These are phyloP conservation scores for Galerucella pusilla DNA, from an alignment of 2,888 invertebrate species.

Conservation along the genomic window DNA sequence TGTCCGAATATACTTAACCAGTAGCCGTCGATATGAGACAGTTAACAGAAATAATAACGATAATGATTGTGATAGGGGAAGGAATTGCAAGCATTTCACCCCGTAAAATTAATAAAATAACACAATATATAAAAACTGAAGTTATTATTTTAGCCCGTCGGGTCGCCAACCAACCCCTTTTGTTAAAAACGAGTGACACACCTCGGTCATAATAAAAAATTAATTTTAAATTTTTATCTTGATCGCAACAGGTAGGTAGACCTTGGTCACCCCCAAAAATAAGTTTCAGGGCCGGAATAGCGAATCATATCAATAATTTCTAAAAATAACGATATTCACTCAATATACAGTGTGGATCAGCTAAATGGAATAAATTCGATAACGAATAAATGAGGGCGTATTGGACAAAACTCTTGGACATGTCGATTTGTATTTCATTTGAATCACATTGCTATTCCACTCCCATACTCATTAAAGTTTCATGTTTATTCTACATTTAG, in stretches of 20 bases:
- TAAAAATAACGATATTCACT: no score
- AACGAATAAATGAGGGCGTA: no score
- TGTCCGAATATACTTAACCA: no score
- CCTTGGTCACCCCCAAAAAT: conserved; percentile 43
- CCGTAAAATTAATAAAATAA: conserved; percentile 6
- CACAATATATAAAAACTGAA: not conserved
- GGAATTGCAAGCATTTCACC: not conserved
- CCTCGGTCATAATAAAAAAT: conserved; percentile 48
- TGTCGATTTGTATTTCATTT: no score
- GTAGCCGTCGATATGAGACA: no score
- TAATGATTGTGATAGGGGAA: not conserved
- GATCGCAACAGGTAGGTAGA: conserved; percentile 47
- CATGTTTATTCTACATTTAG: no score
- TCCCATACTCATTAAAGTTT: no score
- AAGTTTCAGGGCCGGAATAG: not conserved
- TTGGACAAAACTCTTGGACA: no score
- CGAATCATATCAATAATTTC: no score
- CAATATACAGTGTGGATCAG: no score
- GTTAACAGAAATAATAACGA: not conserved
- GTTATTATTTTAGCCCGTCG: conserved; percentile 34
- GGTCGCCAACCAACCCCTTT: conserved; percentile 37
- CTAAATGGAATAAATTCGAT: no score
- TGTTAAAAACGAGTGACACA: conserved; percentile 45
- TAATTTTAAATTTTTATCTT: conserved; percentile 50
- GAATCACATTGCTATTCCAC: no score